Percentiles rank a stretch among this genome's conserved stretches.
These are phyloP conservation scores for Piscicola geometra DNA, from an alignment of 2,888 invertebrate genomes.

Conservation along the genomic window DNA sequence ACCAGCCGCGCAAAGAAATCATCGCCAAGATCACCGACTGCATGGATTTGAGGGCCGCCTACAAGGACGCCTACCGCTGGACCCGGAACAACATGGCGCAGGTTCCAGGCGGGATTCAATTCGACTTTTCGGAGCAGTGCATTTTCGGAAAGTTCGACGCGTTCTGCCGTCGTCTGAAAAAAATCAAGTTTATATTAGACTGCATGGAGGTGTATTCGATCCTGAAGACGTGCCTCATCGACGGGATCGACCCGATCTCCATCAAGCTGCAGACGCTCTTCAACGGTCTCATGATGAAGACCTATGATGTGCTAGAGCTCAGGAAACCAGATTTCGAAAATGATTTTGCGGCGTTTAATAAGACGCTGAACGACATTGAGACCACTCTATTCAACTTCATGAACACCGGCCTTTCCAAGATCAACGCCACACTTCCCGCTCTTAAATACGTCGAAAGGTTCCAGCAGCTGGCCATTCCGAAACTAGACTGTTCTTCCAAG, in stretches of 20 bases:
- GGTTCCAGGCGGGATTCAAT: constrained; percentile 49
- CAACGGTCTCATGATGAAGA: constrained; percentile 66
- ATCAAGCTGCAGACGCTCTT: constrained; percentile 67
- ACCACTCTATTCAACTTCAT: constrained; percentile 51
- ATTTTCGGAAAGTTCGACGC: constrained; percentile 56
- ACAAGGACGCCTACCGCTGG: constrained; percentile 63
- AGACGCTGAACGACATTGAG: constrained; percentile 67
- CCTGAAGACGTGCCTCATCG: constrained; percentile 70
- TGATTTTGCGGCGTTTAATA: constrained; percentile 71
- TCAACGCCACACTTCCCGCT: constrained; percentile 55
- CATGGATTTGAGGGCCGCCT: constrained; percentile 54
- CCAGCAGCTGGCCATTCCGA: constrained; percentile 68
- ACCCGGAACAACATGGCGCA: constrained; percentile 50
- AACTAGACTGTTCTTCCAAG: constrained; percentile 70
- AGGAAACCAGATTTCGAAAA: constrained; percentile 69
- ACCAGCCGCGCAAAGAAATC: constrained; percentile 46
- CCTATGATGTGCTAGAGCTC: constrained; percentile 76
- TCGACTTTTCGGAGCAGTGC: constrained; percentile 55
- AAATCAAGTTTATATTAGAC: constrained; percentile 67
- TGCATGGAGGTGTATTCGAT: constrained; percentile 70
- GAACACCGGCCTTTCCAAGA: constrained; percentile 47
- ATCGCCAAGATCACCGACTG: constrained; percentile 38
- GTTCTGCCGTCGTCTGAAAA: constrained; percentile 52
- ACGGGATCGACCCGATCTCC: constrained; percentile 72
- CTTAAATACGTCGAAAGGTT: constrained; percentile 62